These are phyloP conservation scores for Hedya salicella DNA, from an alignment of 2,888 invertebrate genomes.

Conservation along the genomic window DNA sequence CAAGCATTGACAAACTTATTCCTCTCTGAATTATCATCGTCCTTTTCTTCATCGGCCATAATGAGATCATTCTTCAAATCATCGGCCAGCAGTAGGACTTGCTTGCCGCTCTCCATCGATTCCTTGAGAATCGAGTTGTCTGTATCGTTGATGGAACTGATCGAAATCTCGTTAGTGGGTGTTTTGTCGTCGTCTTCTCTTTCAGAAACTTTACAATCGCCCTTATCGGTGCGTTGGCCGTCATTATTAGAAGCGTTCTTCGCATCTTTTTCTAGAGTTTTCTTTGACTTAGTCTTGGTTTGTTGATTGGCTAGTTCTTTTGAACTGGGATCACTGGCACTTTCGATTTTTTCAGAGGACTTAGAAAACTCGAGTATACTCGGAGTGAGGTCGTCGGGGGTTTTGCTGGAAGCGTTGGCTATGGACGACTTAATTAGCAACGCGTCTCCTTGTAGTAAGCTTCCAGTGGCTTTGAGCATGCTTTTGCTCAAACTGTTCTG, in stretches of 20 bases:
- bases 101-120: constrained; percentile 80
- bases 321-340: constrained; percentile 49
- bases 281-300: constrained; percentile 65
- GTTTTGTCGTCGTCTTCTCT: constrained; percentile 77
- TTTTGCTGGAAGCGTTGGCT: constrained; percentile 64
- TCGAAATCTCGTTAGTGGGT: constrained; percentile 80
- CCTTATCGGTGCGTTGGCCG: constrained; percentile 65
- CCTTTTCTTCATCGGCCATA: constrained; percentile 81
- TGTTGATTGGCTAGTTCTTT: constrained; percentile 64
- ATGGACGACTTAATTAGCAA: constrained; percentile 74
- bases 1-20: constrained; percentile 82
- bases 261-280: constrained; percentile 70
- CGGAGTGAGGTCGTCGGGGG: constrained; percentile 67
- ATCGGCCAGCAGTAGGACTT: constrained; percentile 74
- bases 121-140: constrained; percentile 80
- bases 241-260: constrained; percentile 74
- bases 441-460: constrained; percentile 76
- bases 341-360: constrained; percentile 51
- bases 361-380: constrained; percentile 63
- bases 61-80: constrained; percentile 81
- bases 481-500: constrained; percentile 80
- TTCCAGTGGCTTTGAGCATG: constrained; percentile 76
- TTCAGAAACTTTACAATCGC: constrained; percentile 60
- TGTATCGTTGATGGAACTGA: constrained; percentile 79
- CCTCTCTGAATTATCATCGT: constrained; percentile 81